These are phyloP conservation scores for Enteromius thamalakanensis DNA, from an alignment of 2,797 vertebrate genomes.

Conservation along the genomic window DNA sequence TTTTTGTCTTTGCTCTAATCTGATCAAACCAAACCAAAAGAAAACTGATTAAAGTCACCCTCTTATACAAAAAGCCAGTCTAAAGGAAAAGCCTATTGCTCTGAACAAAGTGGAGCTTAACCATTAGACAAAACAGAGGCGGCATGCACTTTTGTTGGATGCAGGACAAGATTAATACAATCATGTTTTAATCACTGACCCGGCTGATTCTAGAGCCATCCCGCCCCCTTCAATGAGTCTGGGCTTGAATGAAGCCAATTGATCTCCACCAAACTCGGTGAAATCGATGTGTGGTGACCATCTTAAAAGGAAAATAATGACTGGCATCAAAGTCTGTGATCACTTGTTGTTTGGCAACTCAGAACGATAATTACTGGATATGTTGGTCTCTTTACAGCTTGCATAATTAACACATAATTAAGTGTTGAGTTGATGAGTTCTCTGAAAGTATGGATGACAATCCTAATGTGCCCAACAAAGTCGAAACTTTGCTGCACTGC, in stretches of 20 bases:
- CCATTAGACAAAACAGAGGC: conserved; percentile 42
- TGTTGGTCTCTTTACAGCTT: conserved; percentile 35
- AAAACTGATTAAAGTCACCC: conserved; percentile 47
- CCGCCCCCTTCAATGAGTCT: conserved; percentile 27
- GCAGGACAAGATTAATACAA: conserved; percentile 49
- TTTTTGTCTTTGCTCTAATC: conserved; percentile 28
- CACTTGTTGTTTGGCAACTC: conserved; percentile 56
- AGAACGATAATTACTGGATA: conserved; percentile 53
- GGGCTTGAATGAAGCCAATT: conserved; percentile 44
- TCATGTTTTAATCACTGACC: conserved; percentile 45
- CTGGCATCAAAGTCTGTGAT: conserved; percentile 51
- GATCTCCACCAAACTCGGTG: conserved; percentile 55
- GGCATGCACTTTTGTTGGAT: conserved; percentile 48
- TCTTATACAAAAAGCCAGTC: conserved; percentile 18
- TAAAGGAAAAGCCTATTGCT: conserved; percentile 40
- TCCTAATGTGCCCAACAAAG: conserved; percentile 22
- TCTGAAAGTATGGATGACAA: conserved; percentile 29
- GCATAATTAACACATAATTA: conserved; percentile 43
- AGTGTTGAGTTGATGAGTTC: conserved; percentile 40
- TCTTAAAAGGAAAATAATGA: conserved; percentile 40
- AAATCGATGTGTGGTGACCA: conserved; percentile 46
- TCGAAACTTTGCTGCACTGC: neutral
- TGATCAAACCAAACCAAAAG: conserved; percentile 32
- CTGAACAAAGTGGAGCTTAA: conserved; percentile 39
- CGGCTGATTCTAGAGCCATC: conserved; percentile 32